Conservation (phyloP, 37 sponge, comb jelly and placozoan species). For the Eunapius fragilis region DNA sequence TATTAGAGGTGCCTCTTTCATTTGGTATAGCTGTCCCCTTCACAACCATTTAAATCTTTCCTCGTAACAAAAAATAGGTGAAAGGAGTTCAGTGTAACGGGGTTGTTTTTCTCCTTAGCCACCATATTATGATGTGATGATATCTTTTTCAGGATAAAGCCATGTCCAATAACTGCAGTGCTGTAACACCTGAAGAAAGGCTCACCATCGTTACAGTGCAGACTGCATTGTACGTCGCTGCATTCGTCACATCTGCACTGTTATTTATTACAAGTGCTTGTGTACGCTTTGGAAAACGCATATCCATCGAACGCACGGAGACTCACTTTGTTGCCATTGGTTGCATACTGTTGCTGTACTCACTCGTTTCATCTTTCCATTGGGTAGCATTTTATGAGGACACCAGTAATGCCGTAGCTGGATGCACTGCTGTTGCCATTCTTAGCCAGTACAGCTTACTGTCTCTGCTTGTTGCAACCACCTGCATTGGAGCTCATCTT, state of each 20-base stretch:
- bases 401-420: not conserved
- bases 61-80: no score
- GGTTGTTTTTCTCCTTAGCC: no score
- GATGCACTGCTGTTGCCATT: not conserved
- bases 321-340: not conserved
- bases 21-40: no score
- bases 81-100: no score
- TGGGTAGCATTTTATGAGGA: not conserved
- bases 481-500: not conserved
- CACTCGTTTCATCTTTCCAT: not conserved
- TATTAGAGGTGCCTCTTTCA: no score
- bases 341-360: not conserved
- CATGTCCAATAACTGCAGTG: not conserved
- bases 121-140: no score
- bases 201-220: not conserved
- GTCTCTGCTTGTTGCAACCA: not conserved
- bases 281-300: not conserved
- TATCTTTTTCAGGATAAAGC: not conserved
- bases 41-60: no score
- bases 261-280: not conserved
- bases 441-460: not conserved
- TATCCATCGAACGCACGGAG: not conserved
- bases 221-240: not conserved
- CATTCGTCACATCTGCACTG: not conserved
- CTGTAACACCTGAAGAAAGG: not conserved